Percentiles rank a stretch among this genome's conserved stretches.
Conservation (phyloP, 1,140 invertebrate genomes). For the Maconellicoccus hirsutus region DNA sequence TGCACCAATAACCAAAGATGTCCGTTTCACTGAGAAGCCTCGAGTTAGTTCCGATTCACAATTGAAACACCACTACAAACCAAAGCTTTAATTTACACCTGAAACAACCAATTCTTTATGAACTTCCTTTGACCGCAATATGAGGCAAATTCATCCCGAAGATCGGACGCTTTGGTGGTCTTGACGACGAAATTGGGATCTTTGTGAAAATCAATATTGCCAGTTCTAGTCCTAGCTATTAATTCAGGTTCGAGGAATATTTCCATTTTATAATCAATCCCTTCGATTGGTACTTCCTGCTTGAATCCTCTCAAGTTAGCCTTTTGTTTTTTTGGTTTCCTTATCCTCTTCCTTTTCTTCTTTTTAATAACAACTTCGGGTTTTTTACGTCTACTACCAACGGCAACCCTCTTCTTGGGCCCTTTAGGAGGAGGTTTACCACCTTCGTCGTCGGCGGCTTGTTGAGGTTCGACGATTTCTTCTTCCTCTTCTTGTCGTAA, state of each 20-base stretch:
- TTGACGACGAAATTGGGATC: background rate
- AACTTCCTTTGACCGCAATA: background rate
- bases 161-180: background rate
- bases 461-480: no score
- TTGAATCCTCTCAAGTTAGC: background rate
- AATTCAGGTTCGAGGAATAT: background rate
- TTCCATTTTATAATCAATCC: background rate
- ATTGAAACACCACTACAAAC: no score
- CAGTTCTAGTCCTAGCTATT: background rate
- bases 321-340: background rate
- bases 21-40: no score
- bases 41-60: no score
- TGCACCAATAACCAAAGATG: no score
- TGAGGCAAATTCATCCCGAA: background rate
- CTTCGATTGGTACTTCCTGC: background rate
- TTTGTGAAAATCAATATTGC: background rate
- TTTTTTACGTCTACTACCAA: no score
- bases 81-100: background rate
- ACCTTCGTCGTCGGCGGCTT: background rate
- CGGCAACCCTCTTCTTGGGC: no score
- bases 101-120: slow-evolving; percentile 9
- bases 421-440: background rate
- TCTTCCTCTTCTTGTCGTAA: no score
- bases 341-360: background rate
- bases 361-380: no score